phyloP scores from a whole-genome alignment of 2,113 vertebrate genomes.

The Percina caprodes region DNA sequence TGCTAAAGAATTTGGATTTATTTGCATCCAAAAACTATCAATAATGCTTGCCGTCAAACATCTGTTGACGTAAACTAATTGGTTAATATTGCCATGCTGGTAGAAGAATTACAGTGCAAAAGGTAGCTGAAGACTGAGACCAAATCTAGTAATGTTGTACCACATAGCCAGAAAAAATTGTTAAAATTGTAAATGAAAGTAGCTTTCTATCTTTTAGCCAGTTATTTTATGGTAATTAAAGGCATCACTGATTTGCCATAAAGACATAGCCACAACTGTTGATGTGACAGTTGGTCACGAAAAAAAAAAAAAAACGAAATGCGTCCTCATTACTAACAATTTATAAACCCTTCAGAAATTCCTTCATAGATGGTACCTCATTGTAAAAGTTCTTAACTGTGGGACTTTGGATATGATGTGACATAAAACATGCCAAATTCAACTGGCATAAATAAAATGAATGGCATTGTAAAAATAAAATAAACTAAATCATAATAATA shows the following conservation, averaged over 20 bases:
- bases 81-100: neutral
- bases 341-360: slow-evolving; percentile 75
- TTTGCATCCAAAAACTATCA: neutral
- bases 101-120: neutral
- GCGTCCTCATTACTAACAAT: slow-evolving; percentile 40
- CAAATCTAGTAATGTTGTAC: neutral
- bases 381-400: slow-evolving; percentile 74
- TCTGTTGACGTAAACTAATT: neutral
- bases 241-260: neutral
- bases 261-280: neutral
- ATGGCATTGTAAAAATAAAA: slow-evolving; percentile 87
- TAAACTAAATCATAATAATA: slow-evolving; percentile 71
- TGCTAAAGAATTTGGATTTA: neutral
- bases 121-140: neutral
- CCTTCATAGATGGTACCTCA: slow-evolving; percentile 72
- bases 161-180: neutral
- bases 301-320: neutral
- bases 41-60: neutral
- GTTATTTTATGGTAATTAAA: neutral
- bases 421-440: slow-evolving; percentile 86
- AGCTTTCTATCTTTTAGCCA: neutral
- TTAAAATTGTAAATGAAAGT: neutral
- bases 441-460: slow-evolving; percentile 92
- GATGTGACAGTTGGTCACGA: neutral
- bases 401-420: slow-evolving; percentile 83